Conservation (phyloP, 2,888 invertebrate species). For the Papilio gigon region DNA sequence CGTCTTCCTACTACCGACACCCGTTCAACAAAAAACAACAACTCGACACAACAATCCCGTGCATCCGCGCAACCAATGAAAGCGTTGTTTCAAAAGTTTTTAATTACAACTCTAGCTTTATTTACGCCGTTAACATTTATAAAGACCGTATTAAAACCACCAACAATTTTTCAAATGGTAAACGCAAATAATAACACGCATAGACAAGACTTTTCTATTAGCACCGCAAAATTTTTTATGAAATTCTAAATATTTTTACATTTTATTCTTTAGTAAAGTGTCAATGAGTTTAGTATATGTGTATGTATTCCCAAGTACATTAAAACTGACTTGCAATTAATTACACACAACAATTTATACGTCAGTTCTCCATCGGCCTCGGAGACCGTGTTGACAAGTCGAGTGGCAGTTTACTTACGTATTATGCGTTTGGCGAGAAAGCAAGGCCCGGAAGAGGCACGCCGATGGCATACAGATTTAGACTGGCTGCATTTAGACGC, state of each 20-base stretch:
- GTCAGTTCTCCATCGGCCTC: constrained; percentile 61
- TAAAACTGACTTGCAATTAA: constrained; percentile 10
- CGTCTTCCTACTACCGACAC: constrained; percentile 59
- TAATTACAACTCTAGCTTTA: constrained; percentile 36
- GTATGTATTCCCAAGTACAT: not conserved
- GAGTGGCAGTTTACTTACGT: constrained; percentile 73
- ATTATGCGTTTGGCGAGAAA: constrained; percentile 75
- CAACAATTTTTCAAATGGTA: constrained; percentile 6
- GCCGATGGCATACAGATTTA: constrained; percentile 72
- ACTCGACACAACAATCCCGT: constrained; percentile 50
- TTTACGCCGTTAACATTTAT: constrained; percentile 40
- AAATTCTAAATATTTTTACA: constrained; percentile 44
- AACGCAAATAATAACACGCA: constrained; percentile 6
- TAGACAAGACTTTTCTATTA: not conserved
- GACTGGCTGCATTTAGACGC: constrained; percentile 73
- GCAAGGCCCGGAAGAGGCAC: constrained; percentile 72
- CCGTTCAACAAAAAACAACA: constrained; percentile 55
- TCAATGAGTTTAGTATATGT: constrained; percentile 62
- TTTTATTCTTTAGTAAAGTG: constrained; percentile 66
- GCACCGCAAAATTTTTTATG: not conserved
- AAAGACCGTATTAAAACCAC: constrained; percentile 29
- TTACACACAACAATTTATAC: constrained; percentile 54
- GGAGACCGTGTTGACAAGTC: constrained; percentile 68
- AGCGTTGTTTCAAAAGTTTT: constrained; percentile 41
- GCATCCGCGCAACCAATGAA: constrained; percentile 41